Evolutionary conservation across 2,113 vertebrate species (phyloP).

Genomic region (Athene cunicularia): DNA sequence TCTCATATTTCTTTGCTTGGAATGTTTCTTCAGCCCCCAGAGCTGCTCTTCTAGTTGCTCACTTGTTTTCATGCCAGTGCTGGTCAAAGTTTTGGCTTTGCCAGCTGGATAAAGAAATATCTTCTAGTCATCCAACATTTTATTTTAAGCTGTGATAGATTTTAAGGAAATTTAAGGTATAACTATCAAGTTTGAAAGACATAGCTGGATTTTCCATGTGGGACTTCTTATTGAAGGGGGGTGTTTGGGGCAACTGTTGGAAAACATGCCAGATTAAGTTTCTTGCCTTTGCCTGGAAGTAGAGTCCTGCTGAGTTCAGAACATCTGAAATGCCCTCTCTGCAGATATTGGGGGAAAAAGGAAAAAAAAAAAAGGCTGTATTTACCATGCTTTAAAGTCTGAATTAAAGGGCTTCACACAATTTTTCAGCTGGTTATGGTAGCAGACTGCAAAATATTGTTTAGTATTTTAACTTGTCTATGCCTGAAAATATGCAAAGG

Average conservation of each 20-base stretch:
- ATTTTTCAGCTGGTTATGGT: conserved; percentile 8
- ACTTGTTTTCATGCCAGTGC: conserved; percentile 2
- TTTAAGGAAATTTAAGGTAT: background rate
- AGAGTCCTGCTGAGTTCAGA: background rate
- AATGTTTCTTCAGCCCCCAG: conserved; percentile 2
- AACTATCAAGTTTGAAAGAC: background rate
- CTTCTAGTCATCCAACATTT: background rate
- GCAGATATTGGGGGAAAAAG: background rate
- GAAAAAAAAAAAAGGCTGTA: background rate
- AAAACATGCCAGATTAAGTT: background rate
- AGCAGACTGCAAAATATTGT: conserved; percentile 49
- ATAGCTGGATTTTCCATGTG: background rate
- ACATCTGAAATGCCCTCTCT: background rate
- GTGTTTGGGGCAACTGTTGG: background rate
- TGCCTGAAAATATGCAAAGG: conserved; percentile 62
- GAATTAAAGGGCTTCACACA: background rate
- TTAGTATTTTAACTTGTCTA: conserved; percentile 47
- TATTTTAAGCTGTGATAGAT: background rate
- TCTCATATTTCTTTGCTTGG: background rate
- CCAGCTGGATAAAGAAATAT: background rate
- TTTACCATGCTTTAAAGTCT: background rate
- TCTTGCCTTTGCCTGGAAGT: conserved; percentile 1
- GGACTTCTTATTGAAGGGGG: background rate
- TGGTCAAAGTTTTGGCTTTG: conserved; percentile 15
- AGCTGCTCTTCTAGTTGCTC: background rate